Conservation (phyloP, 2,888 invertebrate genomes). For the Drosophila subquinaria region DNA sequence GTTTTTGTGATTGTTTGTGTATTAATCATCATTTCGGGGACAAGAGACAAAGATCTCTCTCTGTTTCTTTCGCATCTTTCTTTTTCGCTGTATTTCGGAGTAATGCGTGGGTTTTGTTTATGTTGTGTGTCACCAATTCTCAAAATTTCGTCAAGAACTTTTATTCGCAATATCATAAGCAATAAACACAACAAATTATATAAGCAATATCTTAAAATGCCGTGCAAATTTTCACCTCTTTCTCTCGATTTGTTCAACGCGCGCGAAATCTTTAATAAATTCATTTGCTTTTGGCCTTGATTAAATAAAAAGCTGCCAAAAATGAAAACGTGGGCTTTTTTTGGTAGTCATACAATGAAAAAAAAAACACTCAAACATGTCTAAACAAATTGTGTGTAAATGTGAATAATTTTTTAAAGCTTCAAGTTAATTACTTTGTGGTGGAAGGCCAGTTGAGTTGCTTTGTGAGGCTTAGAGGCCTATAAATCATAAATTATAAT, state of each 20-base stretch:
- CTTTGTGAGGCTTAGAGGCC: slow-evolving; percentile 30
- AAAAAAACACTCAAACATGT: slow-evolving; percentile 18
- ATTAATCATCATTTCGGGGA: slow-evolving; percentile 61
- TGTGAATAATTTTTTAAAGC: slow-evolving; percentile 40
- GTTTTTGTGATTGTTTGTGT: slow-evolving; percentile 17
- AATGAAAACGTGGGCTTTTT: slow-evolving; percentile 38
- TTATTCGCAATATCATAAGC: slow-evolving; percentile 10
- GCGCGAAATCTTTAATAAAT: slow-evolving; percentile 43
- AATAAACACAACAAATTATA: slow-evolving; percentile 34
- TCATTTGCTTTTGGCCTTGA: slow-evolving; percentile 57
- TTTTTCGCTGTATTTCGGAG: slow-evolving; percentile 5
- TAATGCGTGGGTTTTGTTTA: slow-evolving; percentile 33
- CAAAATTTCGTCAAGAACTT: slow-evolving; percentile 10
- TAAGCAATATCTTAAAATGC: slow-evolving; percentile 20
- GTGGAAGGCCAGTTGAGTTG: slow-evolving; percentile 34
- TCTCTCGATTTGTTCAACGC: slow-evolving; percentile 18
- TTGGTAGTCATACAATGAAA: slow-evolving; percentile 2
- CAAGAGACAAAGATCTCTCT: slow-evolving; percentile 36
- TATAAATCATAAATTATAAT: slow-evolving; percentile 15
- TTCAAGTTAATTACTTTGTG: slow-evolving; percentile 57
- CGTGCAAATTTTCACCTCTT: slow-evolving; percentile 22
- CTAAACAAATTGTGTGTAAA: slow-evolving; percentile 59
- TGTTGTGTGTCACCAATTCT: slow-evolving; percentile 4
- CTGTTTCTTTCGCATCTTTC: slow-evolving; percentile 7
- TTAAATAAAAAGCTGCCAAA: slow-evolving; percentile 37